Evolutionary conservation across 2,888 invertebrate species (phyloP).

Genomic region (Plebejus argus): DNA sequence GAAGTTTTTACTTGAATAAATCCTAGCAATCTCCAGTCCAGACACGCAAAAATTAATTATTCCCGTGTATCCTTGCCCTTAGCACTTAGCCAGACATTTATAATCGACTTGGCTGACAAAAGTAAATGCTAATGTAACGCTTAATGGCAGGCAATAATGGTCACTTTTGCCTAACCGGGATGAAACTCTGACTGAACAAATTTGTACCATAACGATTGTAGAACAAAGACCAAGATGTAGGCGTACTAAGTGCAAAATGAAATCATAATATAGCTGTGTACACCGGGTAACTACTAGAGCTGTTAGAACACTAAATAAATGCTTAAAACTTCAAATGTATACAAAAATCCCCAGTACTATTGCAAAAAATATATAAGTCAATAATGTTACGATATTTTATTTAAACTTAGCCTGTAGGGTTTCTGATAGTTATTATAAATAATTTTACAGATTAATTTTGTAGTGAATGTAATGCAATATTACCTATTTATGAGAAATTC

Average conservation of each 20-base stretch:
- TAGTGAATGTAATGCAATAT: too few relatives aligned
- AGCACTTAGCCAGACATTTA: constrained; percentile 21
- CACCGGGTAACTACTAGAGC: constrained; percentile 49
- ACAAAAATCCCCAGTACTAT: too few relatives aligned
- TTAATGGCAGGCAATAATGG: constrained; percentile 32
- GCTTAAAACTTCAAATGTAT: background rate
- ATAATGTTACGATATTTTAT: too few relatives aligned
- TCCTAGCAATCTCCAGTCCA: background rate
- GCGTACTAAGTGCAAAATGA: constrained; percentile 56
- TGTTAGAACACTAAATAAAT: constrained; percentile 39
- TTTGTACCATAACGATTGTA: constrained; percentile 45
- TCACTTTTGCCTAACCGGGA: constrained; percentile 33
- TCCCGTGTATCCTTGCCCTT: background rate
- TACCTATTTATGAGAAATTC: too few relatives aligned
- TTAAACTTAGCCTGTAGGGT: too few relatives aligned
- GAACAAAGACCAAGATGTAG: constrained; percentile 50
- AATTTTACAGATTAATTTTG: too few relatives aligned
- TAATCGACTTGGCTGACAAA: background rate
- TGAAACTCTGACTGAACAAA: constrained; percentile 43
- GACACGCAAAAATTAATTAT: background rate
- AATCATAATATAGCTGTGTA: constrained; percentile 54
- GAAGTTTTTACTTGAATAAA: background rate
- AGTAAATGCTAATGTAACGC: constrained; percentile 24
- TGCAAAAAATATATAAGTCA: too few relatives aligned
- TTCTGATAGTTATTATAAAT: too few relatives aligned